These are phyloP conservation scores for Shargacucullia verbasci DNA, from an alignment of 2,888 invertebrate genomes.

Conservation along the genomic window DNA sequence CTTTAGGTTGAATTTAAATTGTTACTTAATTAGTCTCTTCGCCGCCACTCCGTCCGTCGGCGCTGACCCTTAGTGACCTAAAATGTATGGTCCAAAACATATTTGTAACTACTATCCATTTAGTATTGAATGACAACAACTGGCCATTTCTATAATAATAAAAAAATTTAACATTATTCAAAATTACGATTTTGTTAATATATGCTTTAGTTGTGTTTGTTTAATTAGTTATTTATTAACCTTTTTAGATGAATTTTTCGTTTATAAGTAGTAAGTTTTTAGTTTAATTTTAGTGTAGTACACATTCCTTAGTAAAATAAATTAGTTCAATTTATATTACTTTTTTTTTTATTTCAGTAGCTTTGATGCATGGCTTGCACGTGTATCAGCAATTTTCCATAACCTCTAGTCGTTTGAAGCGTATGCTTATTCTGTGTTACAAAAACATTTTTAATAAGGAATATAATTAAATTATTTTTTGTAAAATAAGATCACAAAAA, in stretches of 20 bases:
- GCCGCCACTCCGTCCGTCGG: too few species aligned
- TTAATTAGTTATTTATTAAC: constrained; percentile 56
- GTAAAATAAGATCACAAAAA: too few species aligned
- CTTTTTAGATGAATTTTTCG: constrained; percentile 54
- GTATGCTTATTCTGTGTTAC: too few species aligned
- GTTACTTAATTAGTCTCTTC: too few species aligned
- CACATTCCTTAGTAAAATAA: constrained; percentile 68
- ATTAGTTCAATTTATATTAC: constrained; percentile 57
- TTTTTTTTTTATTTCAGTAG: constrained; percentile 32
- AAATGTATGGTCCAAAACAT: too few species aligned
- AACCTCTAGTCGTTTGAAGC: too few species aligned
- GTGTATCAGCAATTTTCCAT: too few species aligned
- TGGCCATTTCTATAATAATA: neutral
- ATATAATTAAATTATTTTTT: too few species aligned
- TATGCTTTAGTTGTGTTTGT: constrained; percentile 36
- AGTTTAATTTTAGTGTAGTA: constrained; percentile 65
- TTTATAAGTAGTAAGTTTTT: constrained; percentile 55
- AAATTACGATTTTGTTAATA: constrained; percentile 3
- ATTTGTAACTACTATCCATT: neutral
- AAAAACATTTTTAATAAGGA: too few species aligned
- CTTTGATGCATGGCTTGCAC: neutral
- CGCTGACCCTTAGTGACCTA: too few species aligned
- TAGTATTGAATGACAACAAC: neutral
- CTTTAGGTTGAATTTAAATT: too few species aligned
- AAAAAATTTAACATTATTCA: constrained; percentile 19